Base-by-base conservation (phyloP, 37 sponge, comb jelly and placozoan species). In the Eunapius fragilis region DNA sequence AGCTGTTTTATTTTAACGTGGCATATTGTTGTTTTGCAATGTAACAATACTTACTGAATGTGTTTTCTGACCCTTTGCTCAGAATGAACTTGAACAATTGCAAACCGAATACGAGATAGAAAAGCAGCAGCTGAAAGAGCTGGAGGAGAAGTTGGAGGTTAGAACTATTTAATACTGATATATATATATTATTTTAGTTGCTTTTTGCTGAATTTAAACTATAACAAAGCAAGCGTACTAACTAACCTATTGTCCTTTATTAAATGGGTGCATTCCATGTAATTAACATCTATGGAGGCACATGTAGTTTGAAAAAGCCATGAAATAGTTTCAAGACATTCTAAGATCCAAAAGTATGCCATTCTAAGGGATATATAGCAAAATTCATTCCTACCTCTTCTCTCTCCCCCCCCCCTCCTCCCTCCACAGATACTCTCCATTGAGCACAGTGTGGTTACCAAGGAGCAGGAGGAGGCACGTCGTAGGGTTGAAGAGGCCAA, bases 391-490 rank as follows among this genome's bases (percentile, higher is more conserved):
- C 58, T 26, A 10, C 80, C 25, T 31, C 27, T 27, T 25, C 67
- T 5, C 24, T 50, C 25, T 9, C 27, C 19, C 58, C 22, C 14
- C 14, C 1, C 58, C 14, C 34, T 11, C 14, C 14, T 13, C 58
- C 14, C 34, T 3, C 22, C 37, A 6, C 70, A 89, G 90, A 75
- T 88, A 17, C 74, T 98, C 25, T 85, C 86, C 37, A 74, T 91
- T 24, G 95, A 98, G 71, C 92, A 96, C 72, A 87, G 92, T 71
- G 68, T 69, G 5, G 92, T 94, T 30, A 71, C 91, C 68, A 92
- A 96, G 72, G 97, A 98, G 74, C 94, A 96, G 88, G 89, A 95
- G 58, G 84, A 91, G 41, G 95, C 93, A 3, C 80, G 88, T 31
- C 89, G 83, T 67, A 94, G 85, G 74, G 90, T 90, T 71, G 95